Evolutionary conservation across 2,797 vertebrate species (phyloP).

Genomic region (Hemibagrus guttatus): DNA sequence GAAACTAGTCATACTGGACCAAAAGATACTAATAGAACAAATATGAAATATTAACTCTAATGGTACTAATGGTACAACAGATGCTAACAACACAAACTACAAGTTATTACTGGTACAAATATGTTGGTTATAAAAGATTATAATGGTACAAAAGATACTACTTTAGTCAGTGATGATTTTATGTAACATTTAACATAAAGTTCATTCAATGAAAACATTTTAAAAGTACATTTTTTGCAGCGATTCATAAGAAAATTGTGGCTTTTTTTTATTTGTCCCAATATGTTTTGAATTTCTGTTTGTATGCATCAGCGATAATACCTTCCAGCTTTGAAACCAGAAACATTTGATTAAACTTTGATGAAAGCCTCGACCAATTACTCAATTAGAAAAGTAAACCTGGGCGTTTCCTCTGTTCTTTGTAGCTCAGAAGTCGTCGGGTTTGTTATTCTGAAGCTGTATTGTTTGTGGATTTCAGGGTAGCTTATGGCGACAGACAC

Average conservation of each 20-base stretch:
- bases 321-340: background rate
- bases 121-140: background rate
- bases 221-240: background rate
- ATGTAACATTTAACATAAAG: background rate
- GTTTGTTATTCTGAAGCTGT: slow-evolving; percentile 59
- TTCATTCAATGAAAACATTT: background rate
- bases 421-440: background rate
- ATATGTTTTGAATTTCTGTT: background rate
- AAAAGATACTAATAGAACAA: too few relatives aligned
- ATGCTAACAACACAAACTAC: background rate
- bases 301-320: background rate
- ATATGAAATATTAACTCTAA: too few relatives aligned
- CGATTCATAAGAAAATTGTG: background rate
- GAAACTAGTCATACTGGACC: too few relatives aligned
- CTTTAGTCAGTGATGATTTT: background rate
- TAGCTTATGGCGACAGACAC: slow-evolving; percentile 28
- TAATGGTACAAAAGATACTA: background rate
- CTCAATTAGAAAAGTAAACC: slow-evolving; percentile 17
- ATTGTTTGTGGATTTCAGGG: slow-evolving; percentile 22
- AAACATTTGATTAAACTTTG: background rate
- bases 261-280: background rate
- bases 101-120: background rate
- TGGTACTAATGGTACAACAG: background rate
- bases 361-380: background rate
- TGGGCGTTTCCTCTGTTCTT: background rate